Conservation (phyloP, 2,797 vertebrate species). For the Alauda arvensis region DNA sequence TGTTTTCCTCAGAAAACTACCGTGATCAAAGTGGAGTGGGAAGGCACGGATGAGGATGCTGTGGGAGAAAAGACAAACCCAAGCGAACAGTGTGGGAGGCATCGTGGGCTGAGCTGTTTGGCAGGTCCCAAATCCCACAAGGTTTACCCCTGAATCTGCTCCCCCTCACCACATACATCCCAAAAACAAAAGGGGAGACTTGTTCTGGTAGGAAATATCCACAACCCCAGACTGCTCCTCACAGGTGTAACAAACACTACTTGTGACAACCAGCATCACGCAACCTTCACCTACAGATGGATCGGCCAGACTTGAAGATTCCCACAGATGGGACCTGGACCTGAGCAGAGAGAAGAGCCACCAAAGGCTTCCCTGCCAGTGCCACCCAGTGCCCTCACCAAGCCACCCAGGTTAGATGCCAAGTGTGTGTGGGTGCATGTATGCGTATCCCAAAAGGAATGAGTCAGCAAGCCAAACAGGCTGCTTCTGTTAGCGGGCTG, state of each 20-base stretch:
- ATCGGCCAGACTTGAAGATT: neutral
- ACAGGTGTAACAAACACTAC: too few species aligned
- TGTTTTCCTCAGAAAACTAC: neutral
- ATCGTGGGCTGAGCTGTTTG: neutral
- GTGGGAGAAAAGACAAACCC: neutral
- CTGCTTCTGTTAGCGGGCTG: neutral
- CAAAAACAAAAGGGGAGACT: neutral
- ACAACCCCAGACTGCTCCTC: neutral
- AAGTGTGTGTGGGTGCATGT: fast-evolving
- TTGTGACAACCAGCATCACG: neutral
- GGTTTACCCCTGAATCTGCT: neutral
- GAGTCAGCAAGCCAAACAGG: neutral
- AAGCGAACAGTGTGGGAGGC: fast-evolving
- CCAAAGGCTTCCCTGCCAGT: neutral
- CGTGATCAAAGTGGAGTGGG: fast-evolving
- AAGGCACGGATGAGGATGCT: neutral
- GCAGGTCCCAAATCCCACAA: too few species aligned
- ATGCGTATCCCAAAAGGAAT: fast-evolving
- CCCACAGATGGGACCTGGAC: fast-evolving
- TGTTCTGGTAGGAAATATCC: neutral
- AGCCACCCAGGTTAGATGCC: neutral
- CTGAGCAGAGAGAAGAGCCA: neutral
- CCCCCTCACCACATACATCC: neutral
- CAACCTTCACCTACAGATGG: too few species aligned
- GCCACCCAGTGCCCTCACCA: neutral